Evolutionary conservation across 1,140 invertebrate genomes (phyloP).

Genomic region (Euura saliciscinereae): DNA sequence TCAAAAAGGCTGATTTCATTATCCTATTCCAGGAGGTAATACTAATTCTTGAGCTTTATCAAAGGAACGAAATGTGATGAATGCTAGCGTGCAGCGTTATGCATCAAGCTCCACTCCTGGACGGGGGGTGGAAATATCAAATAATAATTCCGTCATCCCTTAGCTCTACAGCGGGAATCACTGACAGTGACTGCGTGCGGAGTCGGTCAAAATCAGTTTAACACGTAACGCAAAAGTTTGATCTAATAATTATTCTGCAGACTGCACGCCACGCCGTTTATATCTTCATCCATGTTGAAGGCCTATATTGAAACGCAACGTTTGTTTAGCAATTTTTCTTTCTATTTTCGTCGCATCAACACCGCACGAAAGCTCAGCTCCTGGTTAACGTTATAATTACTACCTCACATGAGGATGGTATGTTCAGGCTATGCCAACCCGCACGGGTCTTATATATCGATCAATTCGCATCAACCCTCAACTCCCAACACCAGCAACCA

Average conservation of each 20-base stretch:
- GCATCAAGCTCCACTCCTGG: too few species aligned
- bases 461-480: background rate
- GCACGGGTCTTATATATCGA: background rate
- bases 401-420: background rate
- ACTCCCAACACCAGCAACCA: background rate
- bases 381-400: background rate
- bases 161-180: too few species aligned
- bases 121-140: too few species aligned
- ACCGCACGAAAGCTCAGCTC: background rate
- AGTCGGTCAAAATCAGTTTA: constrained; percentile 45
- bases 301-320: background rate
- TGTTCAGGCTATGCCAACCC: too few species aligned
- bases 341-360: background rate
- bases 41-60: too few species aligned
- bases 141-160: too few species aligned
- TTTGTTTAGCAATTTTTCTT: background rate
- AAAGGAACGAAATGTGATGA: too few species aligned
- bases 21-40: too few species aligned
- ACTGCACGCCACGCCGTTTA: constrained; percentile 50
- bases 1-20: too few species aligned
- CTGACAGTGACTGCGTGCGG: constrained; percentile 22
- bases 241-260: constrained; percentile 44
- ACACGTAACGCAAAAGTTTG: constrained; percentile 46
- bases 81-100: too few species aligned
- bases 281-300: constrained; percentile 40